A percentile compares a stretch with the other conserved stretches of the same genome.
Evolutionary conservation across 2,797 vertebrate genomes (phyloP).

Genomic region (Sciurus vulgaris): DNA sequence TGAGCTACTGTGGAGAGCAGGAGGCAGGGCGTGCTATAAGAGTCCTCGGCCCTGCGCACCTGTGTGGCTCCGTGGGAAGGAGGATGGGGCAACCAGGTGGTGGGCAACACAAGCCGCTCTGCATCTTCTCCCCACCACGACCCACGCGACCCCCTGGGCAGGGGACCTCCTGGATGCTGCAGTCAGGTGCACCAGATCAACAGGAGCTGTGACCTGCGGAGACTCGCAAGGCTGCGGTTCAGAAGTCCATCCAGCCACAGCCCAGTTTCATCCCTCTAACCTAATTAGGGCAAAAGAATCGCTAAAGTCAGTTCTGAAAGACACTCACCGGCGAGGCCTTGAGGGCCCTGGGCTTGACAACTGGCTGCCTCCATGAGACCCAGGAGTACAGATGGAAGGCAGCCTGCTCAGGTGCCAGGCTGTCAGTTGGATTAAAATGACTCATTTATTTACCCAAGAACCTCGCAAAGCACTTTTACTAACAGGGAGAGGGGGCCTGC

Average conservation of each 20-base stretch:
- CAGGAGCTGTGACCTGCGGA: neutral
- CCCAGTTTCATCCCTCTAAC: slow-evolving; percentile 67
- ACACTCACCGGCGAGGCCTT: slow-evolving; percentile 86
- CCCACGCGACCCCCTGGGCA: fast-evolving
- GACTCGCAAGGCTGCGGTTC: neutral
- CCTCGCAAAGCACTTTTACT: slow-evolving; percentile 97
- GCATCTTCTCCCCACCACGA: neutral
- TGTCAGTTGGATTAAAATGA: slow-evolving; percentile 99
- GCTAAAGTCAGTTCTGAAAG: slow-evolving; percentile 89
- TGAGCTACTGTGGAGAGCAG: neutral
- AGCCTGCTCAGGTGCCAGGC: slow-evolving; percentile 99
- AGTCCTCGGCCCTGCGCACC: neutral
- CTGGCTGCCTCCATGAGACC: slow-evolving; percentile 95
- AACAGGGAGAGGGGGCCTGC: slow-evolving; percentile 92
- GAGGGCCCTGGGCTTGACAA: slow-evolving; percentile 92
- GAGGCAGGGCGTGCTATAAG: neutral
- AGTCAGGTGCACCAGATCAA: neutral
- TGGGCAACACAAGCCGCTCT: neutral
- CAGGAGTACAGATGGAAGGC: slow-evolving; percentile 99
- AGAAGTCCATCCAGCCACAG: neutral
- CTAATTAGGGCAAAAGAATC: slow-evolving; percentile 87
- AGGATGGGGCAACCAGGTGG: neutral
- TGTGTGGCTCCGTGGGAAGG: neutral
- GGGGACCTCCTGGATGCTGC: fast-evolving
- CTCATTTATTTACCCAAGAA: slow-evolving; percentile 99